phyloP scores from a whole-genome alignment of 2,113 vertebrate species.

The Bos javanicus region DNA sequence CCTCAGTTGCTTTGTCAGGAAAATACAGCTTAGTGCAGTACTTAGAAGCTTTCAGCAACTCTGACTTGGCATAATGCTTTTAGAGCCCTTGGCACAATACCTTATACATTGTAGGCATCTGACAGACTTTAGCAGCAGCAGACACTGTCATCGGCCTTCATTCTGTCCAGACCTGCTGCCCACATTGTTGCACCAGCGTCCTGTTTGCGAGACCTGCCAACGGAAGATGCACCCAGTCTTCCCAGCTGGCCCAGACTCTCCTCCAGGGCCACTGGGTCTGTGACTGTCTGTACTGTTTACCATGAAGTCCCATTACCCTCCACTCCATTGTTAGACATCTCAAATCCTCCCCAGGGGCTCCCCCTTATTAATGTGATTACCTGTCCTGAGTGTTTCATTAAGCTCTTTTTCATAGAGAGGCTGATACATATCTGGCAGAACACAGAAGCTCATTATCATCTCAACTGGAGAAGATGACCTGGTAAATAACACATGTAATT shows the following conservation, averaged over 20 bases:
- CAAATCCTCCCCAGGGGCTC: neutral
- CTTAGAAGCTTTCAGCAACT: neutral
- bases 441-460: conserved; percentile 48
- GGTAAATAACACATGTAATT: conserved; percentile 47
- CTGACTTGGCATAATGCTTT: neutral
- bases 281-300: neutral
- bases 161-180: neutral
- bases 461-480: conserved; percentile 48
- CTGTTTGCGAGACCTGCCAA: neutral
- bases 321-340: neutral
- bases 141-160: neutral
- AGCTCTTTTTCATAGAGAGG: conserved; percentile 13
- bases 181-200: neutral
- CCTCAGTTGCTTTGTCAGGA: neutral
- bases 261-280: neutral
- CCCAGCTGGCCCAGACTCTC: neutral
- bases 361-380: neutral
- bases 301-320: neutral
- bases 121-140: neutral
- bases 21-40: neutral
- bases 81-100: neutral
- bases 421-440: conserved; percentile 31
- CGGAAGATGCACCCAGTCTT: neutral
- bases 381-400: conserved; percentile 53
- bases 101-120: neutral